Evolutionary conservation across 2,797 vertebrate genomes (phyloP), one percentile per base, ranked within the genome.

Genomic region (Falco cherrug): DNA sequence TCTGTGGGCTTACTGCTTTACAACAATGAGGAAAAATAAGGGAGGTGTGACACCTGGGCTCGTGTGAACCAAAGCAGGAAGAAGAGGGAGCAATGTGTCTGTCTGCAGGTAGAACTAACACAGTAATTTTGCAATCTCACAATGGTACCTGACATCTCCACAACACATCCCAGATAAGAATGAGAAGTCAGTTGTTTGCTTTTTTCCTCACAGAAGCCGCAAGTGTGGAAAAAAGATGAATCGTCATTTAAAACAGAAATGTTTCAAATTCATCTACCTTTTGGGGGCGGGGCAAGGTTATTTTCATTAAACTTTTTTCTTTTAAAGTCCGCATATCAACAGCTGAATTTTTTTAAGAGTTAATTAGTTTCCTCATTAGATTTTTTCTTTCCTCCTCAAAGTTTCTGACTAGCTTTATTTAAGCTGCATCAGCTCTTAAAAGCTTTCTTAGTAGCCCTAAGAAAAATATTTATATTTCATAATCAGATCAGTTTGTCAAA

Each of bases 171-270:
- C 39, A 83, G 37, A 75, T 61, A 28, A 48, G 37, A 84, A 83
- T 31, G 54, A 94, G 35, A 67, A 80, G 67, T 25, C 22, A 47
- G 13, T 25, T 48, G 10, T 64, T 87, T 47, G 10, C 1, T 29
- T 56, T 73, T 60, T 70, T 35, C 20, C 43, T 68, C 50, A 20
- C 16, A 22, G 28, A 84, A 80, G 64, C 12, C 39, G 60, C 31
- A 6, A n/a, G 15, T 15, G 28, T 14, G 45, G 9, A 3, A 8
- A 39, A 22, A 16, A 26, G 33, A 47, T 1, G 3, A 85, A 31
- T 9, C 76, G 35, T 70, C 35, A 82, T 76, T 86, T 90, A 63
- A 92, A 96, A 73, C n/a, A 67, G 77, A 56, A 51, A 39, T 41
- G 51, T 67, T 92, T 70, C 22, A 56, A 85, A 83, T 70, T 77